Evolutionary conservation across 2,113 vertebrate genomes (phyloP).

Genomic region (Apteryx owenii): DNA sequence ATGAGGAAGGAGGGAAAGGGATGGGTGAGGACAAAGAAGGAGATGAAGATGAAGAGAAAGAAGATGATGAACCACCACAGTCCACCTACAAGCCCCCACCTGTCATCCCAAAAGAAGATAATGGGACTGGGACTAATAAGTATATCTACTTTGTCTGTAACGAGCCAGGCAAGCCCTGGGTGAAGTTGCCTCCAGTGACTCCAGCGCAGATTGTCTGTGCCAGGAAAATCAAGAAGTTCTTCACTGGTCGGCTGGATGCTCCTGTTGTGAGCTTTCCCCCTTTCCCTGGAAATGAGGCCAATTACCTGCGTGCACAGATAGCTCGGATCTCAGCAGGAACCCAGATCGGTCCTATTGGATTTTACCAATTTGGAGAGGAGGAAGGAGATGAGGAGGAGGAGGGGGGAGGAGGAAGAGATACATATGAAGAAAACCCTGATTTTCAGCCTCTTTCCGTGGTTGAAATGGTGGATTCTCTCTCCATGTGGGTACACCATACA

Average conservation of each 20-base stretch:
- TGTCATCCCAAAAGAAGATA: constrained; percentile 83
- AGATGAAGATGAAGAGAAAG: constrained; percentile 48
- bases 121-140: constrained; percentile 88
- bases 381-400: constrained; percentile 90
- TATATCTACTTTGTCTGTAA: constrained; percentile 92
- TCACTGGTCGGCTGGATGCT: constrained; percentile 87
- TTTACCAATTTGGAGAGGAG: constrained; percentile 88
- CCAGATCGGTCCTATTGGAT: constrained; percentile 90
- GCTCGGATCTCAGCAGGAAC: constrained; percentile 94
- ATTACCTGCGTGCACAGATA: constrained; percentile 93
- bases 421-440: constrained; percentile 87
- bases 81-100: constrained; percentile 83
- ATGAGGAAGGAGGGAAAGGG: constrained; percentile 56
- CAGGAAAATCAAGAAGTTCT: constrained; percentile 89
- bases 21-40: constrained; percentile 5
- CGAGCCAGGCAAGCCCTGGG: constrained; percentile 89
- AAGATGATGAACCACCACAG: constrained; percentile 76
- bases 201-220: constrained; percentile 89
- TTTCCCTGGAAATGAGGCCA: constrained; percentile 92
- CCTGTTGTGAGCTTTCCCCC: constrained; percentile 88
- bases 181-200: constrained; percentile 87
- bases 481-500: constrained; percentile 91
- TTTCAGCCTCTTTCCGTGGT: constrained; percentile 85
- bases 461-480: constrained; percentile 85
- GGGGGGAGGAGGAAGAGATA: constrained; percentile 68